Evolutionary conservation across 37 sponge, comb jelly and placozoan species (phyloP).

Genomic region (Chondrosia reniformis): DNA sequence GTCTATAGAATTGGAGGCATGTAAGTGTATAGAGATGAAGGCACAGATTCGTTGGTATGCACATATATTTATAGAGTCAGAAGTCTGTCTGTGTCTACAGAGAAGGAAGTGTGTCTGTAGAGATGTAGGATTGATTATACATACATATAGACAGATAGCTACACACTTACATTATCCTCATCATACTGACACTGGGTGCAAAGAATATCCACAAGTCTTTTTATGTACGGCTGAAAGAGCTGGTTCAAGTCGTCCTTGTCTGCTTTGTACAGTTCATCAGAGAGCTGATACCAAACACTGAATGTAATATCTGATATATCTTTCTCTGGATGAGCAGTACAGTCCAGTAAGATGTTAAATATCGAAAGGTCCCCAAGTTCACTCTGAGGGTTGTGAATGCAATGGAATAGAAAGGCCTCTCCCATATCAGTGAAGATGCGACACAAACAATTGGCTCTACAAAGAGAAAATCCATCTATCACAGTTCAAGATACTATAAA

Average conservation of each 20-base stretch:
- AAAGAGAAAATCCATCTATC: no score
- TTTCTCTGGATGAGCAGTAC: constrained; percentile 48
- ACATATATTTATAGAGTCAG: background rate
- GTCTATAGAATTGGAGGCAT: background rate
- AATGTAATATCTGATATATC: constrained; percentile 81
- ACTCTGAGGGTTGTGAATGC: constrained; percentile 48
- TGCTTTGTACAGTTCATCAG: constrained; percentile 54
- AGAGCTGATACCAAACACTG: constrained; percentile 77
- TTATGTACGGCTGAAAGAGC: constrained; percentile 55
- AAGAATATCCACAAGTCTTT: constrained; percentile 38
- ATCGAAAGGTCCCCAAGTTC: constrained; percentile 51
- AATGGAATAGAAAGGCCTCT: constrained; percentile 61
- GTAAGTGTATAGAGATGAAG: background rate
- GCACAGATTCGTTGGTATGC: background rate
- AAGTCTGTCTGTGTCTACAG: background rate
- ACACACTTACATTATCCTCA: constrained; percentile 37
- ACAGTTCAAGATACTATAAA: no score
- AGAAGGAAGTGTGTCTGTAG: background rate
- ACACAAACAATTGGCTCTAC: constrained; percentile 60
- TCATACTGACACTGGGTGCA: constrained; percentile 78
- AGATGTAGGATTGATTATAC: background rate
- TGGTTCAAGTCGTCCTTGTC: constrained; percentile 21
- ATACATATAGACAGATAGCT: background rate
- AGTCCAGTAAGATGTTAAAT: constrained; percentile 50
- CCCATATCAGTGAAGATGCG: constrained; percentile 81